Percentiles rank a stretch among this genome's conserved stretches.
phyloP scores from a whole-genome alignment of 2,113 vertebrate genomes.

The Rhombomys opimus region DNA sequence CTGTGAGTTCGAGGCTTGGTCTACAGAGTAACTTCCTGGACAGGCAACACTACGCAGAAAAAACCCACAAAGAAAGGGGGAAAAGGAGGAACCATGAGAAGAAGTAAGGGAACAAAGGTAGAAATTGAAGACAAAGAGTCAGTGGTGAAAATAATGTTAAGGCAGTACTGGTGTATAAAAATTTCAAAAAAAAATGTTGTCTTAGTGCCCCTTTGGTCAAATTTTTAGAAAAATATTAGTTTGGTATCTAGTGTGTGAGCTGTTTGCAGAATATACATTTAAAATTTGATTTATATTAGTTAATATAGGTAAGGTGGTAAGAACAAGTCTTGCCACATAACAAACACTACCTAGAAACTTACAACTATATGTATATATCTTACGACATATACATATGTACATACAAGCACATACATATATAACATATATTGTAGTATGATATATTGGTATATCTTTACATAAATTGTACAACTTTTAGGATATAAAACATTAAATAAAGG shows the following conservation, averaged over 20 bases:
- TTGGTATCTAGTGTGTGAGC: neutral
- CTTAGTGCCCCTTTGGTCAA: neutral
- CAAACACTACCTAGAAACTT: neutral
- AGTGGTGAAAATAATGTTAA: neutral
- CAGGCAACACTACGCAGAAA: too few species aligned
- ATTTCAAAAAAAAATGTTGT: neutral
- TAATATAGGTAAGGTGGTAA: neutral
- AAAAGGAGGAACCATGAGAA: neutral
- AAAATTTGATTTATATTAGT: neutral
- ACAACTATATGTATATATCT: neutral
- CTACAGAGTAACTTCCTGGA: too few species aligned
- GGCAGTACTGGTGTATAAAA: neutral
- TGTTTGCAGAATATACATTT: neutral
- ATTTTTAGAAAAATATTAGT: neutral
- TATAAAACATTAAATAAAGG: neutral
- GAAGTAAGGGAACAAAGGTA: neutral
- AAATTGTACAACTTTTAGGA: neutral
- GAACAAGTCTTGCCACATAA: neutral
- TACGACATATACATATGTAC: neutral
- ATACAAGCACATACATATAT: neutral
- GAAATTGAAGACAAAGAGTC: neutral
- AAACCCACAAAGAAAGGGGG: too few species aligned
- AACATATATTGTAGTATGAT: neutral
- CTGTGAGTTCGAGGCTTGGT: too few species aligned
- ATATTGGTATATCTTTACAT: fast-evolving